Evolutionary conservation across 2,797 vertebrate species (phyloP), one percentile per base, ranked within the genome.

Genomic region (Anableps anableps): DNA sequence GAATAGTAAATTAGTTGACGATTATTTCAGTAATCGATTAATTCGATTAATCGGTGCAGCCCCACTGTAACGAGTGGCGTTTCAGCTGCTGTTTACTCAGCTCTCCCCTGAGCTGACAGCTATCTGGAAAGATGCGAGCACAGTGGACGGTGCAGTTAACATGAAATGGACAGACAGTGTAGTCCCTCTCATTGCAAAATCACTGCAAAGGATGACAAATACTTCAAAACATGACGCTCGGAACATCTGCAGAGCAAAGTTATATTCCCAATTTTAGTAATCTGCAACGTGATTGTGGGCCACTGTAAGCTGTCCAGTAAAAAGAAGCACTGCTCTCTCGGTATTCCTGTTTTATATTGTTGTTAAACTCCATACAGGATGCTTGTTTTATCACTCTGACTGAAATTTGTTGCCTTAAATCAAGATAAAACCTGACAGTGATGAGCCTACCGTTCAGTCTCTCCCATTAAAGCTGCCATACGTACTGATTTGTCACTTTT

Each of bases 401-500:
- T 5, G n/a, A 14, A 72, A 34, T 48, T 26, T 19, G 29, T 19
- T 3, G 41, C 19, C 62, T 62, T n/a, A 73, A 80, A 55, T 62
- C 29, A 75, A 55, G 43, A 26, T 51, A 31, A 29, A 10, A 45
- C 53, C 13, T 43, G 50, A 75, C 8, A 4, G 38, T 14, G 48
- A 62, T 0, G 74, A 83, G 64, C 2, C 31, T 0, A 1, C 3
- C 10, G 34, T 70, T 81, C 16, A 4, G 34, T 50, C 8, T 9
- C 31, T 1, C 48, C 64, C 73, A 21, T 53, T 14, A 58, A 29
- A 58, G 53, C 26, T 38, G 8, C 36, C 0, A 0, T 58, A 81
- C 76, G 31, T 76, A 83, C 76, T 76, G 50, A 86, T 85, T 83
- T 73, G 66, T 77, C 53, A 19, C 66, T 62, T 83, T n/a, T 72